Percentiles rank a stretch among this genome's conserved stretches.
Evolutionary conservation across 2,113 vertebrate species (phyloP).

Genomic region (Columbina picui): DNA sequence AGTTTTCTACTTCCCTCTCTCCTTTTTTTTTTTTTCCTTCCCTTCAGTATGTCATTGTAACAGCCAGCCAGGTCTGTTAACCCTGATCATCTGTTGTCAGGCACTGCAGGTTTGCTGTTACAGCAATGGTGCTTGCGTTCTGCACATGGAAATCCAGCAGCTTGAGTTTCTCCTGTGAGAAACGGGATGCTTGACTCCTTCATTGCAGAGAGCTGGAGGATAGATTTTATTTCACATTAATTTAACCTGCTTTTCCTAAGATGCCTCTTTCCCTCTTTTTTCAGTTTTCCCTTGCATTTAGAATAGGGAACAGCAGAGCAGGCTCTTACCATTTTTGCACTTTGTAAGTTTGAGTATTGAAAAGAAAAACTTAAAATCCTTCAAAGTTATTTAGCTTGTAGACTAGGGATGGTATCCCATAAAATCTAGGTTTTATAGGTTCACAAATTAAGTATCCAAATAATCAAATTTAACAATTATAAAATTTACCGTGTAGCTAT

Average conservation of each 20-base stretch:
- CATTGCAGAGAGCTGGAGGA: neutral
- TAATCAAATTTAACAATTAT: neutral
- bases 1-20: neutral
- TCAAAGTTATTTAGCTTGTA: neutral
- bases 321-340: neutral
- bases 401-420: neutral
- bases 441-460: neutral
- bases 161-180: neutral
- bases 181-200: neutral
- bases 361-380: neutral
- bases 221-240: neutral
- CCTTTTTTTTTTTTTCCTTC: neutral
- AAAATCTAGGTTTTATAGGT: neutral
- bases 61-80: neutral
- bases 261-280: accelerated
- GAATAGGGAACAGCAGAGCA: neutral
- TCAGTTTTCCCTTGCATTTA: neutral
- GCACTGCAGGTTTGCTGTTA: neutral
- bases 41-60: neutral
- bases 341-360: neutral
- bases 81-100: neutral
- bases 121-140: neutral
- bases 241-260: neutral
- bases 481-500: neutral
- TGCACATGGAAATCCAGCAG: neutral